Evolutionary conservation across 1,140 invertebrate genomes (phyloP), one percentile per base, ranked within the genome.

Genomic region (Drosophila tsacasi): DNA sequence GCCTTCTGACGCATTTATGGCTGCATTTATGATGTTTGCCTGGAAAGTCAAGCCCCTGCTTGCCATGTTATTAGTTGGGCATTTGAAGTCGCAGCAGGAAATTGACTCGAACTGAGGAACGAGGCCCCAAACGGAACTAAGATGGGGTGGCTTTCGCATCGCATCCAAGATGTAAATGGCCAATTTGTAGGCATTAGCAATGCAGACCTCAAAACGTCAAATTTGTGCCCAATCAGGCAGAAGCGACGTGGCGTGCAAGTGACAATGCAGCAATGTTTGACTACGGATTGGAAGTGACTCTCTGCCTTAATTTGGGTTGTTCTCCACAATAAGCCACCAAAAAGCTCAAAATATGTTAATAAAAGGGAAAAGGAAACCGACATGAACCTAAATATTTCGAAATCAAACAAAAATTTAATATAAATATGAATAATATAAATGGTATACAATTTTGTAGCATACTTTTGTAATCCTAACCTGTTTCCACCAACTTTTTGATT

Each of bases 21-120:
- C 57, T 81, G 81, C 86, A 76, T 74, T 89, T 76, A 81, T 79
- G 79, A 76, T 85, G 78, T 83, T 80, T 83, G 81, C 76, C 54
- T 27, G 42, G 23, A 30, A 49, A 55, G 61, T 50, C 59, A 42
- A 25, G 39, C 35, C 63, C 32, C 49, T 9, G 27, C 52, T 50
- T 37, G 64, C 37, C 52, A 37, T 82, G 83, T 60, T 82, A 79
- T 85, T 85, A 79, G 83, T 72, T 81, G 76, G 63, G 75, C 79
- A 80, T 80, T 86, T 77, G 52, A 58, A 76, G 66, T 50, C 47
- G 57, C 76, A 78, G 65, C 83, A 79, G 79, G 75, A 84, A 84
- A 84, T 85, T 63, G 65, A 60, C 61, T 71, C 27, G 30, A 79
- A 7, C 10, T 40, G 9, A 39, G 54, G 37, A 21, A 23, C 21